phyloP scores from a whole-genome alignment of 1,140 invertebrate species.

The Diploscapter pachys region DNA sequence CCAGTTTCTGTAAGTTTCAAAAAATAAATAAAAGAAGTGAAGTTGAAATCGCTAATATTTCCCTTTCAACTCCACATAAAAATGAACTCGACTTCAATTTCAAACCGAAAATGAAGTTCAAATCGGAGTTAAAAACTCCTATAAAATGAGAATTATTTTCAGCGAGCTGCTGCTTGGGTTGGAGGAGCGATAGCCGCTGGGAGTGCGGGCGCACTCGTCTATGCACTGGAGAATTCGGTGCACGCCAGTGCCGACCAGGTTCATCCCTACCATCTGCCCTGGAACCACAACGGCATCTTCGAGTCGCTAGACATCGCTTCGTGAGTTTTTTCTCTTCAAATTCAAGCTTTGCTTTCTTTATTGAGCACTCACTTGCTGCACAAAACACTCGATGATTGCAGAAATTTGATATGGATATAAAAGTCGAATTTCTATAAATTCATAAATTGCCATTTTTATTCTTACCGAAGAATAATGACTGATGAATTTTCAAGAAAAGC shows the following conservation, averaged over 20 bases:
- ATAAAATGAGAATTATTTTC: conserved; percentile 23
- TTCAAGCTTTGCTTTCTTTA: not conserved
- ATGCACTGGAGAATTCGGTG: conserved; percentile 77
- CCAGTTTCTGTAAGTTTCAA: no score
- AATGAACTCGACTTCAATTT: no score
- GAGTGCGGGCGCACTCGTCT: conserved; percentile 72
- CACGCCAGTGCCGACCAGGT: conserved; percentile 74
- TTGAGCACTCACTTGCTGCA: not conserved
- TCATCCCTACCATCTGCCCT: conserved; percentile 76
- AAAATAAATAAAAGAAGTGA: no score
- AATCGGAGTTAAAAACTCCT: no score
- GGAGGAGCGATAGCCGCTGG: conserved; percentile 75
- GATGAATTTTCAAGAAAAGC: conserved; percentile 23
- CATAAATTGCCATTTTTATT: conserved; percentile 18
- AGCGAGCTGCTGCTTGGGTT: conserved; percentile 65
- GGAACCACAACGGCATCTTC: conserved; percentile 76
- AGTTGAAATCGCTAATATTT: no score
- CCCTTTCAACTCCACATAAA: no score
- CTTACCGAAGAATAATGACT: not conserved
- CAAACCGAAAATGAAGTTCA: no score
- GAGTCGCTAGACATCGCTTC: conserved; percentile 78
- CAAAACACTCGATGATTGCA: not conserved
- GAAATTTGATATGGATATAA: not conserved
- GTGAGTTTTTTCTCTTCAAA: conserved; percentile 59
- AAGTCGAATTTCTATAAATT: not conserved